Base-by-base conservation (phyloP, 1,140 invertebrate genomes). In the Sycobia sp. region DNA sequence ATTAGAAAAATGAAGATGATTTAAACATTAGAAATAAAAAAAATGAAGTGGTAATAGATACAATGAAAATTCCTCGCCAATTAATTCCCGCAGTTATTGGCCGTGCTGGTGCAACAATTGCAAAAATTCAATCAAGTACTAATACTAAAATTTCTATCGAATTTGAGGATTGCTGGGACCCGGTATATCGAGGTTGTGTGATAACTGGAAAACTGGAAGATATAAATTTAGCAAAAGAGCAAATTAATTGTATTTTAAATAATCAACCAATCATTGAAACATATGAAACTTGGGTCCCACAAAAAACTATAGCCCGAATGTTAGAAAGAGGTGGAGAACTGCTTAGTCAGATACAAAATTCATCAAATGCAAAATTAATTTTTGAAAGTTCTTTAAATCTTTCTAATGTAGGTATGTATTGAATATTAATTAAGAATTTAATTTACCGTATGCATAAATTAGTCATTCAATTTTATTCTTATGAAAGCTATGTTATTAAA, bases 231-330 rank as follows among this genome's bases (percentile, higher is more conserved):
- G 92, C 92, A 0, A 87, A 92, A 67, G 80, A 83, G 1, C 72
- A 92, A 58, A 86, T 95, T n/a, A 79, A 88, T 13, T 85, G 88
- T 47, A 87, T 91, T 62, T 85, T 94, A 1, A 81, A 82, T 4
- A 87, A 88, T 57, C 87, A 90, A 47, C 88, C 89, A 5, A 67
- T 85, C 0, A 84, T 90, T 16, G 84, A 89, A 43, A 83, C 84
- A 11, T 84, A 85, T 60, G 86, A 86, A 61, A 86, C 91, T 32
- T 80, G 77, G 32, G 86, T 94, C 2, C 88, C 91, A 0, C 76
- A 84, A 54, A 85, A 81, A 73, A 77, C 85, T 61, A 83, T 87
- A 61, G 87, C 88, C 5, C 84, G 84, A 71, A 86, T 94, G 29
- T 90, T 92, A 70, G 91, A 88, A 39, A 72, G 85, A 36, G 85